These are phyloP conservation scores for Montipora capricornis DNA, from an alignment of 64 coral and sea anemone genomes.

Conservation along the genomic window DNA sequence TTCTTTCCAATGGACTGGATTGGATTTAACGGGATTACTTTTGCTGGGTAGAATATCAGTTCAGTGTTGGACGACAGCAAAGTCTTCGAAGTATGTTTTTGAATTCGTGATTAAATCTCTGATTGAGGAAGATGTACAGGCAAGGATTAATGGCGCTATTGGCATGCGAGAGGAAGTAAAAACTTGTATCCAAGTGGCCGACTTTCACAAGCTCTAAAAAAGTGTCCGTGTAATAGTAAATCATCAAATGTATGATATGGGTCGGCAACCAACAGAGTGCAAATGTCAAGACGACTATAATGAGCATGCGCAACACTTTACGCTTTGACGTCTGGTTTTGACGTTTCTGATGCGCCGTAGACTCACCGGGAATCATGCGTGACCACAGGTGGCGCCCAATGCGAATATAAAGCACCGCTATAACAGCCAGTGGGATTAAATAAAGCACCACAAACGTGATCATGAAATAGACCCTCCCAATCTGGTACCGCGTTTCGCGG, in stretches of 20 bases:
- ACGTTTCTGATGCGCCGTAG: conserved; percentile 53
- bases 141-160: conserved; percentile 91
- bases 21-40: background rate
- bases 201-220: background rate
- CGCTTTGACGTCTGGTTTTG: conserved; percentile 63
- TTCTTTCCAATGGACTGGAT: background rate
- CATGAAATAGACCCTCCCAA: conserved; percentile 59
- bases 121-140: conserved; percentile 80
- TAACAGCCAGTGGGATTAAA: conserved; percentile 61
- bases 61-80: background rate
- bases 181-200: conserved; percentile 57
- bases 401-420: conserved; percentile 61
- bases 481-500: background rate
- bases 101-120: conserved; percentile 84
- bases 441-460: conserved; percentile 72
- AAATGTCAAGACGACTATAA: conserved; percentile 79
- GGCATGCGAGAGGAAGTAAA: conserved; percentile 87
- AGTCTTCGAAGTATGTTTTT: conserved; percentile 49
- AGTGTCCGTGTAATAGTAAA: conserved; percentile 57
- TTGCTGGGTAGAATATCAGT: background rate
- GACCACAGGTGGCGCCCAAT: conserved; percentile 78
- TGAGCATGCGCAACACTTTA: conserved; percentile 91
- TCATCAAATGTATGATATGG: conserved; percentile 79
- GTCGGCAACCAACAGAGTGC: conserved; percentile 83
- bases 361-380: conserved; percentile 74